Evolutionary conservation across 2,797 vertebrate genomes (phyloP), one percentile per base, ranked within the genome.

Genomic region (Pipistrellus pipistrellus): DNA sequence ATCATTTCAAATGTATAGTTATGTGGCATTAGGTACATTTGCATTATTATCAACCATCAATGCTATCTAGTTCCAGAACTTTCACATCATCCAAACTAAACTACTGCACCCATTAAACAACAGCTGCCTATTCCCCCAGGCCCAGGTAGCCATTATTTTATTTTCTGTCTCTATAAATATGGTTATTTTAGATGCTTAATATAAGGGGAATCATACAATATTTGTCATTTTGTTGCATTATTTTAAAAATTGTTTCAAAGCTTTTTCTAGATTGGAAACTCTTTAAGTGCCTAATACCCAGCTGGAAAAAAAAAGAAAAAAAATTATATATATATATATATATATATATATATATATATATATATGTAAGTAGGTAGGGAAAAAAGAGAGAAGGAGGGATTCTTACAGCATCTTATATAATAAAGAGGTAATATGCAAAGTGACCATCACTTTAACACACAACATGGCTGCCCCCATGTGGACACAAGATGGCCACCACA

Each of bases 241-340:
- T 76, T 90, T 93, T 51, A 9, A 76, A 93, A 85, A 64, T 46
- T 75, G 9, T 72, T 95, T 92, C 18, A 87, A 94, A 25, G 8
- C 12, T 81, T 84, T 62, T 75, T 41, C 68, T 93, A 55, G 35
- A 75, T 69, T 89, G 30, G n/a, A 87, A 95, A 76, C 14, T 72
- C 51, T 83, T 81, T 20, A 48, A 94, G 38, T 35, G 7, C 41
- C 35, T 44, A 72, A 25, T 75, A 46, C 6, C 13, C 25, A 66
- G 75, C 3, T 91, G 78, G 84, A 76, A 82, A 76, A 72, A 75
- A 48, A 51, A 51, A 51, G n/a, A 48, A 35, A n/a, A n/a, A n/a
- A n/a, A n/a, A n/a, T n/a, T 35, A 35, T 35, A 35, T 35, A 35
- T 35, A 35, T 35, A 35, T 35, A 35, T 35, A 35, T 35, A 35